Percentiles rank a stretch among this genome's conserved stretches.
Conservation (phyloP, 2,797 vertebrate species). For the Helostoma temminkii region DNA sequence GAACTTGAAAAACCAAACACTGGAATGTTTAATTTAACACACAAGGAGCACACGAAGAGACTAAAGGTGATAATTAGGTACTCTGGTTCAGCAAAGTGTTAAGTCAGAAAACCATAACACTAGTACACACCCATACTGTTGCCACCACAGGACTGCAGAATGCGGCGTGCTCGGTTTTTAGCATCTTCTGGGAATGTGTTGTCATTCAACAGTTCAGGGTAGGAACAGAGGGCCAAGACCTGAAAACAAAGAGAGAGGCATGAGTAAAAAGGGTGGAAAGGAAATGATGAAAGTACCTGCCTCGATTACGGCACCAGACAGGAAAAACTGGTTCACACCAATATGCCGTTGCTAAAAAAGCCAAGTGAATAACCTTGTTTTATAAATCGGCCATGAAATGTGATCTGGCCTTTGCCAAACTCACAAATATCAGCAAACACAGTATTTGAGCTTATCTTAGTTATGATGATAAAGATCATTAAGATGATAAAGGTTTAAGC, state of each 20-base stretch:
- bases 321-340: background rate
- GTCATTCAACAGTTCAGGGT: constrained; percentile 87
- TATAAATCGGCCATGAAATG: too few species aligned
- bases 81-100: background rate
- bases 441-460: too few species aligned
- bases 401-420: too few species aligned
- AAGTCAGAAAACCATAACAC: background rate
- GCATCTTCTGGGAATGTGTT: constrained; percentile 87
- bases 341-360: too few species aligned
- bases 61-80: constrained; percentile 12
- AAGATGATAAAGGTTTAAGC: too few species aligned
- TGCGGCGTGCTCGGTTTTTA: constrained; percentile 85
- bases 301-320: background rate
- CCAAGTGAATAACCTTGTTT: too few species aligned
- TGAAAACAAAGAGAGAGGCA: constrained; percentile 63
- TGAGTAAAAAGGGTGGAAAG: background rate
- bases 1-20: background rate
- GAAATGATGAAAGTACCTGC: constrained; percentile 15
- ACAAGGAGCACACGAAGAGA: background rate
- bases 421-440: too few species aligned
- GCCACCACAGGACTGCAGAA: constrained; percentile 89
- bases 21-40: background rate
- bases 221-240: constrained; percentile 90
- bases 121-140: constrained; percentile 87
- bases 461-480: too few species aligned